Conservation (phyloP, 2,113 vertebrate genomes). For the Stigmatopora nigra region DNA sequence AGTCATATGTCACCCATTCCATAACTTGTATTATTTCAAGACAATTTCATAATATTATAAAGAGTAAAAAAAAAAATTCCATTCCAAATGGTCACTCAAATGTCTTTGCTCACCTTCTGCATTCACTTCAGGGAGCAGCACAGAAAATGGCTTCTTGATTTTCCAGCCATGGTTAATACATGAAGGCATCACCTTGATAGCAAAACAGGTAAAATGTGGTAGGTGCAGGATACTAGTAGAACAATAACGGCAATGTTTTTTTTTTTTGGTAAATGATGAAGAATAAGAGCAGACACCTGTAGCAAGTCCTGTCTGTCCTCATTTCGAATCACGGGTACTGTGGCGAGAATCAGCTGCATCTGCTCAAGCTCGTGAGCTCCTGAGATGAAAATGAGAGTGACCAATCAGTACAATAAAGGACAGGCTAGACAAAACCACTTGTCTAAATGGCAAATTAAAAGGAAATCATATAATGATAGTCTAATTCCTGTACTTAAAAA, state of each 20-base stretch:
- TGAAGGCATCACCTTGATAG: slow-evolving; percentile 82
- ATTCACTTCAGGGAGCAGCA: slow-evolving; percentile 82
- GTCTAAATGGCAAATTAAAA: not conserved
- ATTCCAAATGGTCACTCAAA: not conserved
- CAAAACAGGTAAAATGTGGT: not conserved
- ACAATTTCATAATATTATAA: not conserved
- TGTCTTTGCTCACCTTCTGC: slow-evolving; percentile 73
- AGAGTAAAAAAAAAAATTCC: too few relatives aligned
- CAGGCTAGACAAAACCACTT: not conserved
- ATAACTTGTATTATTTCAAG: not conserved
- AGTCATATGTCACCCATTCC: not conserved
- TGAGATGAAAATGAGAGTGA: slow-evolving; percentile 36
- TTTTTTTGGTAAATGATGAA: not conserved
- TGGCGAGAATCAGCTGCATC: slow-evolving; percentile 95
- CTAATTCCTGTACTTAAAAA: too few relatives aligned
- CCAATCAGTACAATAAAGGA: slow-evolving; percentile 29
- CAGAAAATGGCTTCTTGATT: slow-evolving; percentile 79
- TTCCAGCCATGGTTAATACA: slow-evolving; percentile 84
- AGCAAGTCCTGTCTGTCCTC: slow-evolving; percentile 90
- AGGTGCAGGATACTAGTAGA: too few relatives aligned
- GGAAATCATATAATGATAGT: slow-evolving; percentile 5
- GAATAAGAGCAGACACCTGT: slow-evolving; percentile 61
- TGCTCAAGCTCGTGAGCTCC: slow-evolving; percentile 95
- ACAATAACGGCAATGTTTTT: not conserved
- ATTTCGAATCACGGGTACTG: slow-evolving; percentile 84